Percentiles rank a stretch among this genome's conserved stretches.
These are phyloP conservation scores for Psittacula cyanocephala DNA, from an alignment of 2,113 vertebrate species.

Conservation along the genomic window DNA sequence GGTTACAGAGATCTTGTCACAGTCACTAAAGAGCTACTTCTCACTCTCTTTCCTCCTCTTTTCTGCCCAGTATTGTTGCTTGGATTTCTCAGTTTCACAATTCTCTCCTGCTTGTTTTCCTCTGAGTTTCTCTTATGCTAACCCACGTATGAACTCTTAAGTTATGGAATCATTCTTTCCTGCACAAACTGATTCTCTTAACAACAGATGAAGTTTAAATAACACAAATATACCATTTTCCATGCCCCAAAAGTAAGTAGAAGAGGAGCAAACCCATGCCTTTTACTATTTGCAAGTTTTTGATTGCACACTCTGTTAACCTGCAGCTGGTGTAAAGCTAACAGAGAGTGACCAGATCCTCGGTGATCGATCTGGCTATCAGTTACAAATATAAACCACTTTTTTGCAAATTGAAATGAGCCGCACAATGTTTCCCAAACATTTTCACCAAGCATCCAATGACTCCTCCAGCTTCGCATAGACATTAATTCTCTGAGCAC, in stretches of 20 bases:
- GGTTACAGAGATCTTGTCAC: slow-evolving; percentile 27
- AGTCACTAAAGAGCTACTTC: not conserved
- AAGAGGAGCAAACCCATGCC: not conserved
- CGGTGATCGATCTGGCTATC: not conserved
- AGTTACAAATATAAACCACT: not conserved
- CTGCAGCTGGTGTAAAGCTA: not conserved
- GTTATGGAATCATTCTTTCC: not conserved
- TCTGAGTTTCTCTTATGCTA: not conserved
- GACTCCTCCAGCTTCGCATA: not conserved
- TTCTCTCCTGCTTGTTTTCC: not conserved
- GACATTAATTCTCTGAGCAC: not conserved
- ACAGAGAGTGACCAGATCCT: not conserved
- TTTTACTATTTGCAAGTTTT: not conserved
- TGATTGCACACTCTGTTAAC: not conserved
- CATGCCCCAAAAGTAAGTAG: not conserved
- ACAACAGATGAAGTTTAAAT: not conserved
- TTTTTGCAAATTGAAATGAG: not conserved
- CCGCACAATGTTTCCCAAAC: not conserved
- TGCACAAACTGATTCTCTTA: not conserved
- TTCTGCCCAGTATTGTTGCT: not conserved
- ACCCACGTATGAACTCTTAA: not conserved
- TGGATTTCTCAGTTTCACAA: not conserved
- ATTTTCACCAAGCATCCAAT: not conserved
- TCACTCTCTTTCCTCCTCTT: not conserved
- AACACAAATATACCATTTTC: not conserved